phyloP scores from a whole-genome alignment of 2,797 vertebrate species.

The Lepidocolaptes lacrymiger region DNA sequence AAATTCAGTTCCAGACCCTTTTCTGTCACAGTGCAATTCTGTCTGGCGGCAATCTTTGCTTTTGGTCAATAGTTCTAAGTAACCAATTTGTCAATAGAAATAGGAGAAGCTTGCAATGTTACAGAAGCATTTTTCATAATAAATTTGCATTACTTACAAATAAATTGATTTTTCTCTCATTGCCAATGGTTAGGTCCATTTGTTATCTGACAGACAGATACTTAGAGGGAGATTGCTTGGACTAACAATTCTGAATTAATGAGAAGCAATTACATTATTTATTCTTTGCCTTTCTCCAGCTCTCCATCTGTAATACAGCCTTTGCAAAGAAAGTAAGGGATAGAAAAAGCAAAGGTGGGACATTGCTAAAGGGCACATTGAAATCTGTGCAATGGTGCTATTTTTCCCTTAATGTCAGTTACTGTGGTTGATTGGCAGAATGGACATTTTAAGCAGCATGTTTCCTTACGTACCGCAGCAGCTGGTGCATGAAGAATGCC shows the following conservation, averaged over 20 bases:
- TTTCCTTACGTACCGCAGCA: background rate
- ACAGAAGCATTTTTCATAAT: slow-evolving; percentile 20
- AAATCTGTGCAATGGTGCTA: background rate
- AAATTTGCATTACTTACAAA: slow-evolving; percentile 19
- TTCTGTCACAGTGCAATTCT: background rate
- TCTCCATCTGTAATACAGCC: background rate
- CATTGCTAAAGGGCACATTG: background rate
- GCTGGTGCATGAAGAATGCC: background rate
- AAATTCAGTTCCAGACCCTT: background rate
- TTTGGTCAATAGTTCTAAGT: background rate
- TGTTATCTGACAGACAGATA: background rate
- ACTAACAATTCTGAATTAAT: background rate
- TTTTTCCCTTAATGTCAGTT: background rate
- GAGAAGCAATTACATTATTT: background rate
- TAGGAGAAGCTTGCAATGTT: background rate
- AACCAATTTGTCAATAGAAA: background rate
- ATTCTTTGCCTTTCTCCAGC: background rate
- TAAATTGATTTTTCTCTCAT: slow-evolving; percentile 39
- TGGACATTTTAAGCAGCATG: background rate
- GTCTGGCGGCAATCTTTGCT: background rate
- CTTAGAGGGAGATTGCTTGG: background rate
- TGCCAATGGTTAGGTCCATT: background rate
- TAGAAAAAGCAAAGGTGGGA: background rate
- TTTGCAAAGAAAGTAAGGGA: background rate
- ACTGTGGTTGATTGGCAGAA: background rate